A percentile compares a stretch with the other conserved stretches of the same genome.
phyloP scores from a whole-genome alignment of 2,888 invertebrate genomes.

The Cremastobaeus sp. region DNA sequence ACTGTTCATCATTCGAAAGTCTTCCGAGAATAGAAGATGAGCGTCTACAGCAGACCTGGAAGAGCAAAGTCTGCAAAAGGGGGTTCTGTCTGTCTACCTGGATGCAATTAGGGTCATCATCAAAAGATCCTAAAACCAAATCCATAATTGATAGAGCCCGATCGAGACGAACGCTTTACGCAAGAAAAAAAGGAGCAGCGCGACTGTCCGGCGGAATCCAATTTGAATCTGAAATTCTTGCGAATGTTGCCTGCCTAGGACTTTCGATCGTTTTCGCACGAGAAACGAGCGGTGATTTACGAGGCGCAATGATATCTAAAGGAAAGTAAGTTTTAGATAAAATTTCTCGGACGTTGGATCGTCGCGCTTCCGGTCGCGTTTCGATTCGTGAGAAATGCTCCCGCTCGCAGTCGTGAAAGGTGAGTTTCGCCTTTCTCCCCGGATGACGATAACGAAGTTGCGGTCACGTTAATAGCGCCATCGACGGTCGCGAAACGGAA shows the following conservation, averaged over 20 bases:
- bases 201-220: conserved; percentile 16
- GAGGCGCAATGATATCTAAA: conserved; percentile 34
- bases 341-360: conserved; percentile 37
- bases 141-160: conserved; percentile 49
- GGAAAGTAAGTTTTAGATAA: conserved; percentile 54
- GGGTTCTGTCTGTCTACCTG: conserved; percentile 32
- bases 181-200: conserved; percentile 24
- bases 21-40: conserved; percentile 47
- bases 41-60: conserved; percentile 7
- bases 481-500: conserved; percentile 48
- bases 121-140: conserved; percentile 44
- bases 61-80: conserved; percentile 39
- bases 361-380: conserved; percentile 59
- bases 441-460: conserved; percentile 63
- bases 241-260: conserved; percentile 3
- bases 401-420: conserved; percentile 50
- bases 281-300: conserved; percentile 28
- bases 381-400: conserved; percentile 57
- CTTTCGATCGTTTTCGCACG: conserved; percentile 1
- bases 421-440: conserved; percentile 73
- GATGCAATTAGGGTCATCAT: conserved; percentile 55
- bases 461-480: conserved; percentile 53
- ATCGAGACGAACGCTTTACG: conserved; percentile 23
- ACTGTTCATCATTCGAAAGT: conserved; percentile 42
- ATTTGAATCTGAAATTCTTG: conserved; percentile 38